Base-by-base conservation (phyloP, 2,113 vertebrate species). In the Polypterus senegalus region DNA sequence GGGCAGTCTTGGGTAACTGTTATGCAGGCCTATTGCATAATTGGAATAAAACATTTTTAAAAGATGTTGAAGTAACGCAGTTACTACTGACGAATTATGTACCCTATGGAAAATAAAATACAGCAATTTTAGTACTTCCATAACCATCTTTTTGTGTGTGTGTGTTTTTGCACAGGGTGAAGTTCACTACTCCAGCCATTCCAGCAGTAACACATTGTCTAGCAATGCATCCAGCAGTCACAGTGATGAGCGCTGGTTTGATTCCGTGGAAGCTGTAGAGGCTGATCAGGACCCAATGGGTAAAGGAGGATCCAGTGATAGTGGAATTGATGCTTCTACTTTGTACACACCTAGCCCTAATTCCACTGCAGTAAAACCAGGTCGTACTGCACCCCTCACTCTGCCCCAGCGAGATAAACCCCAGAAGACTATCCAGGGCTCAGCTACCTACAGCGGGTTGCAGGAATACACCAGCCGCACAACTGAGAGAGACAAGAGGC, bases 201-300 rank as follows among this genome's bases (percentile, higher is more conserved):
- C 93, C 74, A 94, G 93, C 86, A 97, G 90, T 64, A 95, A 92
- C 74, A 97, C 92, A 0, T 79, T 95, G 53, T 95, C 93, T 75
- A 97, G 93, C 57, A 93, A 89, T 2, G 86, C 92, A 0, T 95
- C 92, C 82, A 95, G 93, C 77, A 80, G 75, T 77, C 93, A 94
- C 79, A 93, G 92, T 0, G 93, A 97, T 0, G 92, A 97, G 54
- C 88, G 90, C 60, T 97, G 92, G 92, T 92, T 90, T 0, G 92
- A 93, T 11, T 70, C 77, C 0, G 64, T 77, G 0, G 89, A 94
- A 58, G 69, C 81, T 0, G 58, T 69, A 0, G 90, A 92, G 47
- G 72, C 81, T 0, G 88, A 92, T 7, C 79, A 80, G 0, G 89
- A 92, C 61, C 85, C 80, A 3, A 75, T 85, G 47, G 83, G 82